Evolutionary conservation across 2,113 vertebrate species (phyloP), one percentile per base, ranked within the genome.

Genomic region (Propithecus coquereli): DNA sequence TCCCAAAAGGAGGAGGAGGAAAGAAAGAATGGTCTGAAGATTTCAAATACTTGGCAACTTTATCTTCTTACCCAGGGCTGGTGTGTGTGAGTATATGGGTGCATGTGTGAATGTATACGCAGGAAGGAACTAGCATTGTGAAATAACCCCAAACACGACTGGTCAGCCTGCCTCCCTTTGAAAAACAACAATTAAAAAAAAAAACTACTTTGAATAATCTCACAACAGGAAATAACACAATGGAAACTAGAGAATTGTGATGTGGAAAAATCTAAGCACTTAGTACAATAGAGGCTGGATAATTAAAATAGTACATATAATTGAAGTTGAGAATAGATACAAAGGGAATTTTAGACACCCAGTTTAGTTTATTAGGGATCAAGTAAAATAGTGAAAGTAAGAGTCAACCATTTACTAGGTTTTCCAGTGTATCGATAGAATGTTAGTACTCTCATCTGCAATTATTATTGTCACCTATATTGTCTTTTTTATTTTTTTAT

Each of bases 71-170:
- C 22, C 14, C 71, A 65, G 40, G 45, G 40, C 20, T 23, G 84
- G 14, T 57, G 27, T 40, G 34, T 79, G 25, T 70, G 25, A 18
- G 43, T 77, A 34, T 73, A 32, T 77, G 79, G 13, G 50, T 32
- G 34, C 14, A 1, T 87, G 30, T 87, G 70, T 87, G 63, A 54
- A 34, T 76, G 70, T 32, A 27, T 37, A 54, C 68, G 90, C 65
- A 96, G 97, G 96, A 98, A 98, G 95, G 82, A 97, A 96, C 77
- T 66, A 68, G 86, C 82, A 74, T 93, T 98, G 93, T 87, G 89
- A 97, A 97, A 90, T 86, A 87, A 91, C 73, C 43, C 66, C 47
- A 80, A 61, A 40, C 34, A 88, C 63, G 3, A 18, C 66, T 47
- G 87, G 47, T 80, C 71, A 95, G 61, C 43, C 37, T 92, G 43